phyloP scores from a whole-genome alignment of 1,140 invertebrate genomes.

The Achroia grisella region DNA sequence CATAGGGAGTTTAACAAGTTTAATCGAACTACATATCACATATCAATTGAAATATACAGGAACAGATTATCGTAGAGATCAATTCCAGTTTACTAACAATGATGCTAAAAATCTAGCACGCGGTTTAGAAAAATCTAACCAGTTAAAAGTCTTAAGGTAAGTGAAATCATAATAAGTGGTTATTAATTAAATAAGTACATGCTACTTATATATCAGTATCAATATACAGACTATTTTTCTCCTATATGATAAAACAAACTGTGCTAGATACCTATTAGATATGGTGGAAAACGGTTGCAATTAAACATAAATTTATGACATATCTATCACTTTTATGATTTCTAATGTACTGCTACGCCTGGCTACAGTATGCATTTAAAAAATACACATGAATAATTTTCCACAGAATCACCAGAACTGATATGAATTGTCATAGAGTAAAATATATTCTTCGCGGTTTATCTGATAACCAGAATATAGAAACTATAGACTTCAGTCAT shows the following conservation, averaged over 20 bases:
- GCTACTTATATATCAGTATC: too few relatives aligned
- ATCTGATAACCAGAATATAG: slow-evolving; percentile 45
- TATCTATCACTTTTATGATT: too few relatives aligned
- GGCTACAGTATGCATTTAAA: too few relatives aligned
- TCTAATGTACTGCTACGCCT: too few relatives aligned
- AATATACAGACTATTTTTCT: too few relatives aligned
- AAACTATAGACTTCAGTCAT: slow-evolving; percentile 69
- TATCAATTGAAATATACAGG: slow-evolving; percentile 52
- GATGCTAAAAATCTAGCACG: slow-evolving; percentile 65
- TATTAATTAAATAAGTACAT: too few relatives aligned
- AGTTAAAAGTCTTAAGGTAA: slow-evolving; percentile 57
- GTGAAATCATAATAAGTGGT: neutral
- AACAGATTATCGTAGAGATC: slow-evolving; percentile 57
- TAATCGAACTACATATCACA: slow-evolving; percentile 64
- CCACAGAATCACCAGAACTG: slow-evolving; percentile 67
- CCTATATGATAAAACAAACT: too few relatives aligned
- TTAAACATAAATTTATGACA: too few relatives aligned
- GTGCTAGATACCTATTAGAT: too few relatives aligned
- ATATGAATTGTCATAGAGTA: slow-evolving; percentile 66
- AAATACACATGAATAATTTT: too few relatives aligned
- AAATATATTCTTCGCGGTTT: slow-evolving; percentile 66
- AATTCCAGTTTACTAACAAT: slow-evolving; percentile 65
- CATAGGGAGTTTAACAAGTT: slow-evolving; percentile 56
- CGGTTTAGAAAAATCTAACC: slow-evolving; percentile 57
- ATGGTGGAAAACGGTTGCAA: too few relatives aligned